phyloP scores from a whole-genome alignment of 2,797 vertebrate genomes.

The Erpetoichthys calabaricus region DNA sequence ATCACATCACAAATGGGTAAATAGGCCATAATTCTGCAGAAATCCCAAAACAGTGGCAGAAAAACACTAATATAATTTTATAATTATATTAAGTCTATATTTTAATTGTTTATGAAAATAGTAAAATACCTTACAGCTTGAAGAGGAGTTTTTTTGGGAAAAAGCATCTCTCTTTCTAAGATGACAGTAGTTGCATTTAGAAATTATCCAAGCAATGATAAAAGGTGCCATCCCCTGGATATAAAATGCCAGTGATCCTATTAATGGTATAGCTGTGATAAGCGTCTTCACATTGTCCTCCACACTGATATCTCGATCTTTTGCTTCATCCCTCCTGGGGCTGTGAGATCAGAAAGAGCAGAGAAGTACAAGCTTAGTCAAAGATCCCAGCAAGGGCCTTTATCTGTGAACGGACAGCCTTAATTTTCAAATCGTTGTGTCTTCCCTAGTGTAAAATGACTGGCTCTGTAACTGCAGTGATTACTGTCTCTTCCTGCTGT shows the following conservation, averaged over 20 bases:
- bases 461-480: conserved; percentile 31
- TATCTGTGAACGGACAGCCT: conserved; percentile 24
- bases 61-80: no score
- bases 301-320: conserved; percentile 34
- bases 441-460: conserved; percentile 12
- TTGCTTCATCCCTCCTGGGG: conserved; percentile 28
- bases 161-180: no score
- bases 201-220: conserved; percentile 39
- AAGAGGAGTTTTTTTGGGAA: no score
- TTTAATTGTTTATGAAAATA: no score
- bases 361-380: conserved; percentile 16
- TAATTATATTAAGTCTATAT: no score
- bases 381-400: conserved; percentile 21
- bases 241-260: conserved; percentile 31
- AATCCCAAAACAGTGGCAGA: no score
- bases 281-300: conserved; percentile 24
- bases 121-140: no score
- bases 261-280: conserved; percentile 30
- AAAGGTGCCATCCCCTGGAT: conserved; percentile 16
- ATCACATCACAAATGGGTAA: no score
- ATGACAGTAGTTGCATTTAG: conserved; percentile 25
- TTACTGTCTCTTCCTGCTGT: neutral
- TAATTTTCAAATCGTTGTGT: conserved; percentile 18
- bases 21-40: no score
- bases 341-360: conserved; percentile 28